These are phyloP conservation scores for Okapia johnstoni DNA, from an alignment of 2,113 vertebrate species.

Conservation along the genomic window DNA sequence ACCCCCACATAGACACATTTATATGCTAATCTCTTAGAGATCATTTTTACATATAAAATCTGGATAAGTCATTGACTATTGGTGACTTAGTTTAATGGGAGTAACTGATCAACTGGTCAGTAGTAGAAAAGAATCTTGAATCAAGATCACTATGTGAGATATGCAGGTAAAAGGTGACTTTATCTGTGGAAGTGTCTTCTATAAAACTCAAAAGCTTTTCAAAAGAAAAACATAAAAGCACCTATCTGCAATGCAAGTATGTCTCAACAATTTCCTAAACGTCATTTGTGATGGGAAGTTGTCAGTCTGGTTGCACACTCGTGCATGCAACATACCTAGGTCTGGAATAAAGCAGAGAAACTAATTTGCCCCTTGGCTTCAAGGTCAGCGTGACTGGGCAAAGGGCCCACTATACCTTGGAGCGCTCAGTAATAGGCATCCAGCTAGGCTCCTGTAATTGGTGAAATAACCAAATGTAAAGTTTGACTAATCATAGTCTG, in stretches of 20 bases:
- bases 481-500: not conserved
- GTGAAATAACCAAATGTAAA: slow-evolving; percentile 31
- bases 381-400: slow-evolving; percentile 14
- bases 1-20: not conserved
- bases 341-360: slow-evolving; percentile 20
- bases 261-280: not conserved
- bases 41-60: slow-evolving; percentile 13
- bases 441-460: not conserved
- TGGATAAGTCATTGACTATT: not conserved
- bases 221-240: slow-evolving; percentile 15
- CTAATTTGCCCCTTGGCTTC: slow-evolving; percentile 37
- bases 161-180: not conserved
- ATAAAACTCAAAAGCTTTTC: not conserved
- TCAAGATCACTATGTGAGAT: not conserved
- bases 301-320: not conserved
- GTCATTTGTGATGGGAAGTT: not conserved
- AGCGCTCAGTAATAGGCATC: slow-evolving; percentile 22
- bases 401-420: not conserved
- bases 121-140: not conserved
- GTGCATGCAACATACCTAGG: not conserved
- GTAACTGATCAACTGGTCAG: not conserved
- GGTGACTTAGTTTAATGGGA: slow-evolving; percentile 9
- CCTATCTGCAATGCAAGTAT: not conserved
- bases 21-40: slow-evolving; percentile 11
- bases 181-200: not conserved